phyloP scores from a whole-genome alignment of 2,797 vertebrate species.

The Lates japonicus region DNA sequence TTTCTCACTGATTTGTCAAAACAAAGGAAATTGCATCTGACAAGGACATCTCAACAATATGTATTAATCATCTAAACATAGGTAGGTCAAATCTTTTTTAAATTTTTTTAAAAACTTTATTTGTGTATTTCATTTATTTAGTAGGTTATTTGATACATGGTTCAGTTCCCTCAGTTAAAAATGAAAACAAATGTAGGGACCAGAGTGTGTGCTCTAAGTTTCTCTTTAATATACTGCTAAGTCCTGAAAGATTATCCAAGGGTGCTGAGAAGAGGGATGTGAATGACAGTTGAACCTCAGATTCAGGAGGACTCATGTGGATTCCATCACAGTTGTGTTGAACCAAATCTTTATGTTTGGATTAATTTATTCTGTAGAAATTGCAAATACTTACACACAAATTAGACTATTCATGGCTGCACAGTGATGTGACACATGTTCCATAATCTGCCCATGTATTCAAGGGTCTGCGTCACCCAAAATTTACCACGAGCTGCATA shows the following conservation, averaged over 20 bases:
- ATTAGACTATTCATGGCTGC: neutral
- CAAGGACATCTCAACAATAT: neutral
- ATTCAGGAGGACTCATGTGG: neutral
- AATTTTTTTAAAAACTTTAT: neutral
- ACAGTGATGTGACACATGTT: neutral
- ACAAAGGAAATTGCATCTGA: neutral
- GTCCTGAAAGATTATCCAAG: neutral
- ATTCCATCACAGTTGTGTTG: neutral
- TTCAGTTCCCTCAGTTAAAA: neutral
- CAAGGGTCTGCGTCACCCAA: neutral
- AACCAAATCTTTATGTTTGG: neutral
- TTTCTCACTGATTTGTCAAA: neutral
- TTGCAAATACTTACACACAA: neutral
- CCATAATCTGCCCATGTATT: neutral
- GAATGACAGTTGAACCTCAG: neutral
- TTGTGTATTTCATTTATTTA: slow-evolving; percentile 5
- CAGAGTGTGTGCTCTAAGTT: neutral
- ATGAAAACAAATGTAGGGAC: neutral
- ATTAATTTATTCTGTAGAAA: neutral
- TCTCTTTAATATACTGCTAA: neutral
- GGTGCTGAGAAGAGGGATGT: neutral
- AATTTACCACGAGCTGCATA: neutral
- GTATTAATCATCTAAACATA: neutral
- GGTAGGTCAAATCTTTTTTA: neutral
- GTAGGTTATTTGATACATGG: neutral